Evolutionary conservation across 64 coral and sea anemone genomes (phyloP).

Genomic region (Montipora cactus): DNA sequence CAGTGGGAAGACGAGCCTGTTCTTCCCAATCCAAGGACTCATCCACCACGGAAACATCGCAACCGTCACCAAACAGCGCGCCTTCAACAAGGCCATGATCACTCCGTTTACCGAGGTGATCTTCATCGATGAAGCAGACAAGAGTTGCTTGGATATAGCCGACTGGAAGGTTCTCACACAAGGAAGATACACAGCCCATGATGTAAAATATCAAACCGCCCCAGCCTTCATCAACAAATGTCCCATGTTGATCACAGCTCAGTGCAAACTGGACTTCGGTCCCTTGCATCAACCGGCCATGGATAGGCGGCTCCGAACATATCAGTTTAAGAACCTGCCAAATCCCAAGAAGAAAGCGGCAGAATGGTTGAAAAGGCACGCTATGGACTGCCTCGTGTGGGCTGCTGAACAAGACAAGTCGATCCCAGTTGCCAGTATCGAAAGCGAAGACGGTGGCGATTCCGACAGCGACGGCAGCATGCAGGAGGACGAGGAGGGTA

Average conservation of each 20-base stretch:
- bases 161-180: too few species aligned
- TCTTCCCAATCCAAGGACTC: slow-evolving; percentile 21
- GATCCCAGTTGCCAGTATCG: neutral
- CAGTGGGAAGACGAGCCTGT: slow-evolving; percentile 51
- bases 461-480: neutral
- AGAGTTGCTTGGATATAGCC: too few species aligned
- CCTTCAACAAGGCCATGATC: slow-evolving; percentile 52
- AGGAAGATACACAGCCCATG: slow-evolving; percentile 23
- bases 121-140: slow-evolving; percentile 5
- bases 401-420: neutral
- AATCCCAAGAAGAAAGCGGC: slow-evolving; percentile 33
- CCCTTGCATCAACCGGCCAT: slow-evolving; percentile 33
- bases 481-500: neutral
- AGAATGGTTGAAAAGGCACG: slow-evolving; percentile 58
- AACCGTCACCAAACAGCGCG: slow-evolving; percentile 38
- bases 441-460: neutral
- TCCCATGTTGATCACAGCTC: slow-evolving; percentile 34
- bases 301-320: neutral
- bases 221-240: slow-evolving; percentile 56
- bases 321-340: slow-evolving; percentile 31
- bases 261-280: slow-evolving; percentile 35
- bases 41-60: neutral
- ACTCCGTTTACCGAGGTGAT: neutral
- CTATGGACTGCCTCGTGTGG: slow-evolving; percentile 69
- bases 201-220: slow-evolving; percentile 43